phyloP scores from a whole-genome alignment of 2,797 vertebrate genomes.

The Coranthus polyacanthus region DNA sequence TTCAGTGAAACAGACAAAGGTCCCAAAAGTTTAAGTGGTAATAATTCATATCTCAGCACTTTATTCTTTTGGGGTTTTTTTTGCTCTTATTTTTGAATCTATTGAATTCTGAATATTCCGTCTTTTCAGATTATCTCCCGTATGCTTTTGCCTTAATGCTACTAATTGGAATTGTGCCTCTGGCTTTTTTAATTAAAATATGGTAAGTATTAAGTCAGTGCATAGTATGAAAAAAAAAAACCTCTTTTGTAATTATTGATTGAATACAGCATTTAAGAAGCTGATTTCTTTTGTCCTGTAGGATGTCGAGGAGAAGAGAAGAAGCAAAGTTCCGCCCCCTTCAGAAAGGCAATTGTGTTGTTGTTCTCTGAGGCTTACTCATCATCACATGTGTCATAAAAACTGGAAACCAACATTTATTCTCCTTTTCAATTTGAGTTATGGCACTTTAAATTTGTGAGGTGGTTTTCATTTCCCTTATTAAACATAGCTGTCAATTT shows the following conservation, averaged over 20 bases:
- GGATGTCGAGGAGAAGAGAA: conserved; percentile 63
- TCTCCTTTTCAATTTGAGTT: too few species aligned
- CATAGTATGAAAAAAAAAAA: not conserved
- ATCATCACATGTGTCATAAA: not conserved
- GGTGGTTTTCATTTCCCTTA: not conserved
- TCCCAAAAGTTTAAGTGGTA: conserved; percentile 57
- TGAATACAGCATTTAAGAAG: not conserved
- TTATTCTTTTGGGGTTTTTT: not conserved
- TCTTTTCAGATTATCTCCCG: conserved; percentile 77
- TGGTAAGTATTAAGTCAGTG: conserved; percentile 81
- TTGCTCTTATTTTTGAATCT: not conserved
- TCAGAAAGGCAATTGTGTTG: conserved; percentile 51
- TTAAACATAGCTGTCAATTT: too few species aligned
- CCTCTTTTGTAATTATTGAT: not conserved
- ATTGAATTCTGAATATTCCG: conserved; percentile 10
- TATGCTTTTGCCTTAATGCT: conserved; percentile 80
- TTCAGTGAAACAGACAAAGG: conserved; percentile 19
- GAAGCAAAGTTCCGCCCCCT: conserved; percentile 55
- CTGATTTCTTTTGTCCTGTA: conserved; percentile 39
- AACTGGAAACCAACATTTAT: not conserved
- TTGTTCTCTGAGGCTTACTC: conserved; percentile 42
- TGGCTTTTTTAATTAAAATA: conserved; percentile 84
- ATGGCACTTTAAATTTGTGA: too few species aligned
- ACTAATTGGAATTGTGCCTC: conserved; percentile 82
- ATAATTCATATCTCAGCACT: not conserved